phyloP scores from a whole-genome alignment of 2,888 invertebrate species.

The Eristalis intricaria region DNA sequence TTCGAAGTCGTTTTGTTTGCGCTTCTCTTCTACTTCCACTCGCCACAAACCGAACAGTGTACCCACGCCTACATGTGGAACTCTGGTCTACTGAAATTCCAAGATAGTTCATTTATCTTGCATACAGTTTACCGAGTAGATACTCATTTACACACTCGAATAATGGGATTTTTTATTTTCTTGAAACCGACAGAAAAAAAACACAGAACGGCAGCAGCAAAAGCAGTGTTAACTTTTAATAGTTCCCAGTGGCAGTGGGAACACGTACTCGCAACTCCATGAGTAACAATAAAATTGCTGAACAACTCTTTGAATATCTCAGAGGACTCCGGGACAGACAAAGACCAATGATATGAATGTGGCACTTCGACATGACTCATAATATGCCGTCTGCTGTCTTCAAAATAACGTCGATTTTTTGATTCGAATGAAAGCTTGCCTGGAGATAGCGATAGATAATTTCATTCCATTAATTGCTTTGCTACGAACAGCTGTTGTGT shows the following conservation, averaged over 20 bases:
- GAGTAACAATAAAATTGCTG: slow-evolving; percentile 29
- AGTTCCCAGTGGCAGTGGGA: slow-evolving; percentile 14
- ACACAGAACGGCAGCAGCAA: neutral
- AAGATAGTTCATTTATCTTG: slow-evolving; percentile 25
- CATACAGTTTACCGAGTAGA: neutral
- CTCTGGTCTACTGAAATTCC: slow-evolving; percentile 21
- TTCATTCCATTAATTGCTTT: slow-evolving; percentile 19
- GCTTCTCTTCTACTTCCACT: neutral
- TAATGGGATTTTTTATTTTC: neutral
- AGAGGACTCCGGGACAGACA: slow-evolving; percentile 27
- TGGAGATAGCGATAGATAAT: neutral
- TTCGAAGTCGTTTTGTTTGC: neutral
- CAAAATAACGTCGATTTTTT: neutral
- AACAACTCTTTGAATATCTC: neutral
- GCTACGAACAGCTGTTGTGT: slow-evolving; percentile 55
- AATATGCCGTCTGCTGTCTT: slow-evolving; percentile 16
- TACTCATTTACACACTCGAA: slow-evolving; percentile 18
- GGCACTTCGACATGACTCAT: slow-evolving; percentile 50
- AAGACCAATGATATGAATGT: slow-evolving; percentile 24
- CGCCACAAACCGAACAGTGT: neutral
- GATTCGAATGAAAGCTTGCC: neutral
- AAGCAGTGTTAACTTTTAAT: slow-evolving; percentile 4
- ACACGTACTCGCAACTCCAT: slow-evolving; percentile 31
- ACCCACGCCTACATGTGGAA: slow-evolving; percentile 28
- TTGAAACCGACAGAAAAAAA: neutral